Conservation (phyloP, 2,797 vertebrate species). For the Protonibea diacanthus region DNA sequence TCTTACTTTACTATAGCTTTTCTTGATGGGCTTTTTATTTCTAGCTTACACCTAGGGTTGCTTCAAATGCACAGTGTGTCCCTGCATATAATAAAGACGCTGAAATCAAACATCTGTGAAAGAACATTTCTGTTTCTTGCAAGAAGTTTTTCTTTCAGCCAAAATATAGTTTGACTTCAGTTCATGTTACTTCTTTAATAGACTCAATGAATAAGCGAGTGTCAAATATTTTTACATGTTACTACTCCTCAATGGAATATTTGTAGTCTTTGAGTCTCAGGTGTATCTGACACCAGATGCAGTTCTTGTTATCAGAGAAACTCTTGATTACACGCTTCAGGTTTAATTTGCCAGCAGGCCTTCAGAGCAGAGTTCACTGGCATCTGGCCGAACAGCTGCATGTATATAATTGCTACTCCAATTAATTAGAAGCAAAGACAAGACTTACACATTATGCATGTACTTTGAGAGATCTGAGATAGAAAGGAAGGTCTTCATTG, state of each 20-base stretch:
- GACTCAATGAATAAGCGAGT: not conserved
- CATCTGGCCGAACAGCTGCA: slow-evolving; percentile 85
- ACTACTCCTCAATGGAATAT: slow-evolving; percentile 3
- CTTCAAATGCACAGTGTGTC: not conserved
- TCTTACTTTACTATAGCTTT: slow-evolving; percentile 1
- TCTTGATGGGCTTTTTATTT: slow-evolving; percentile 4
- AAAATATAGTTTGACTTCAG: not conserved
- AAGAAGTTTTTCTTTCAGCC: not conserved
- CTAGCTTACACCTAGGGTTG: not conserved
- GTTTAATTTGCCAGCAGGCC: slow-evolving; percentile 78
- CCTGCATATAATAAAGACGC: slow-evolving; percentile 2
- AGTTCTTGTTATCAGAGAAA: slow-evolving; percentile 58
- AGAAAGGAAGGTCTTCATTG: slow-evolving; percentile 49
- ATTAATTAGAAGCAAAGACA: slow-evolving; percentile 81
- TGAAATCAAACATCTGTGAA: not conserved
- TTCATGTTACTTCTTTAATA: slow-evolving; percentile 9
- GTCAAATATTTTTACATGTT: slow-evolving; percentile 23
- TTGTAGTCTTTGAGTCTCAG: slow-evolving; percentile 33
- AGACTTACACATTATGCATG: slow-evolving; percentile 74
- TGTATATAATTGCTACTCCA: slow-evolving; percentile 80
- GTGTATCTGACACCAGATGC: slow-evolving; percentile 58
- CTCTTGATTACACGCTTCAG: slow-evolving; percentile 71
- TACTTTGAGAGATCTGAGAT: slow-evolving; percentile 64
- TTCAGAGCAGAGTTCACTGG: slow-evolving; percentile 79
- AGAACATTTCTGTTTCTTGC: not conserved